phyloP scores from a whole-genome alignment of 64 coral and sea anemone species.

The Astreopora myriophthalma region DNA sequence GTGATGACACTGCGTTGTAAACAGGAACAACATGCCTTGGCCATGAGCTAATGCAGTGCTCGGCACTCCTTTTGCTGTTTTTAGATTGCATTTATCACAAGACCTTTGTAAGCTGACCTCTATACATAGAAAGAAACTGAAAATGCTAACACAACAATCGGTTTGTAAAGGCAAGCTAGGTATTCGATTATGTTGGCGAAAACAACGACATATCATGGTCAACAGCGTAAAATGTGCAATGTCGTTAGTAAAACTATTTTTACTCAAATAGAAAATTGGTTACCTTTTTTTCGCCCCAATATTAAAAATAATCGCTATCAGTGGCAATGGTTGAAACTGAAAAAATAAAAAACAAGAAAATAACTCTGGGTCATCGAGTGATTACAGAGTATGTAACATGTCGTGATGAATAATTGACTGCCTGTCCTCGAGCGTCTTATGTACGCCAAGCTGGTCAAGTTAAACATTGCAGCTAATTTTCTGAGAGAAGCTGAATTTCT shows the following conservation, averaged over 20 bases:
- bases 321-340: background rate
- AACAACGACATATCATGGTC: no score
- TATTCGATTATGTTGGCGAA: background rate
- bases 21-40: conserved; percentile 42
- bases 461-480: background rate
- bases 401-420: background rate
- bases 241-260: no score
- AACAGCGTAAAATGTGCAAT: no score
- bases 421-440: no score
- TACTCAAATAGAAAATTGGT: no score
- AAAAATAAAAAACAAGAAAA: background rate
- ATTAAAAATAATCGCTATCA: no score
- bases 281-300: no score
- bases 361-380: no score
- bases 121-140: background rate
- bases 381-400: no score
- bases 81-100: background rate
- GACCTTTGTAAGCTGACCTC: background rate
- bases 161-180: background rate
- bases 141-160: background rate
- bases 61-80: background rate
- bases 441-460: background rate
- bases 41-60: conserved; percentile 4
- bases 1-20: background rate
- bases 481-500: background rate